phyloP scores from a whole-genome alignment of 1,140 invertebrate genomes.

The Nephila pilipes region DNA sequence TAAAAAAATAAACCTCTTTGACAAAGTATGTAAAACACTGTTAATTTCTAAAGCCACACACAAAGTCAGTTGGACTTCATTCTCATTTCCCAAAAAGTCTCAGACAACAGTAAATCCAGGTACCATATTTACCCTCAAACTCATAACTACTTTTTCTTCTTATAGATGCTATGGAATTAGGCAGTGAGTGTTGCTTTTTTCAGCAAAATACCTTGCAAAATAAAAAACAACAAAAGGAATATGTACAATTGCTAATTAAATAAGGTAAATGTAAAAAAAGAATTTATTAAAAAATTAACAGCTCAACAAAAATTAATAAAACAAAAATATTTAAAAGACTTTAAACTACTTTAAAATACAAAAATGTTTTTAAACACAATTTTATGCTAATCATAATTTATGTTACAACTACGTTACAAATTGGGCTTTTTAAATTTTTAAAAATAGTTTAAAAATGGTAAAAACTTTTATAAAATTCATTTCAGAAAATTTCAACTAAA shows the following conservation, averaged over 20 bases:
- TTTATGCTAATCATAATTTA: background rate
- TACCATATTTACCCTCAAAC: constrained; percentile 70
- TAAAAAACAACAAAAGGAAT: background rate
- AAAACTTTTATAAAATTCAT: background rate
- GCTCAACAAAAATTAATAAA: background rate
- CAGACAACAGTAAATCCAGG: constrained; percentile 29
- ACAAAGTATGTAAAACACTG: constrained; percentile 33
- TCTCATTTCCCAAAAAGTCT: background rate
- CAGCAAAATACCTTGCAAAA: constrained; percentile 22
- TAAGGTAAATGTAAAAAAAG: constrained; percentile 30
- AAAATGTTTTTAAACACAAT: background rate
- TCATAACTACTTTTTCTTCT: constrained; percentile 32
- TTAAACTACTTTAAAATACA: background rate
- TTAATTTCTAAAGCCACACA: constrained; percentile 32
- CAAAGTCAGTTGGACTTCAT: constrained; percentile 24
- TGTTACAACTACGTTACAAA: background rate
- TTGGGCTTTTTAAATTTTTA: background rate
- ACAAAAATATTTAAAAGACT: too few relatives aligned
- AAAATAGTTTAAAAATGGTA: background rate
- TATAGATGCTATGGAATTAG: constrained; percentile 20
- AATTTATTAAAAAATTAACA: background rate
- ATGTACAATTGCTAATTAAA: constrained; percentile 10
- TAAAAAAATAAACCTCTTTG: constrained; percentile 61
- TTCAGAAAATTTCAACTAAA: background rate
- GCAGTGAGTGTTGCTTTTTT: constrained; percentile 52